Evolutionary conservation across 2,113 vertebrate genomes (phyloP), one percentile per base, ranked within the genome.

Genomic region (Cervus canadensis): DNA sequence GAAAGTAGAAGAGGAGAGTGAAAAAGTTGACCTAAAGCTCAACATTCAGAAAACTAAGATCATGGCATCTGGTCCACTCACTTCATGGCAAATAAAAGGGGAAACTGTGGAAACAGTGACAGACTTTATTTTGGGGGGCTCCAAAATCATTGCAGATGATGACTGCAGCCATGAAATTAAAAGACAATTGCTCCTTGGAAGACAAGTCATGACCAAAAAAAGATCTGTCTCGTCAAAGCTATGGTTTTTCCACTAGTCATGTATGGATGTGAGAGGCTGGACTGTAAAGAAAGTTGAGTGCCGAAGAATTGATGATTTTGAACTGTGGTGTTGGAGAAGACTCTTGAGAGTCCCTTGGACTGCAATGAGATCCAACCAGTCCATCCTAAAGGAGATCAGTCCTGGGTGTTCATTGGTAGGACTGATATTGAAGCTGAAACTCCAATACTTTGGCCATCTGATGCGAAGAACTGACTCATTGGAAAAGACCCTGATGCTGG

Each of bases 241-340:
- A 67, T 67, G 62, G 33, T 19, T 67, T 67, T n/a, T 67, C 33
- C 16, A n/a, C 16, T n/a, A n/a, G 62, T 67, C 62, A n/a, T 67
- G 17, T 64, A n/a, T 67, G 62, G 7, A n/a, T 19, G 8, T 67
- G 16, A 67, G 17, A 67, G 33, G 33, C 1, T n/a, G 62, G 3
- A 2, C 33, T 67, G 4, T 67, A 67, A n/a, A n/a, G 33, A 67
- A 67, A n/a, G 17, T 33, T 67, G 33, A 67, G 62, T 0, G 0
- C 62, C 4, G 3, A n/a, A 2, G 1, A 19, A 19, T n/a, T 67
- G 16, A 67, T 67, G 7, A 3, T 67, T 67, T 67, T 67, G 33
- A 67, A 19, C 62, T n/a, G 33, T n/a, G 33, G 62, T 67, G 33
- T 67, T 67, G 62, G 62, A 19, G 62, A 67, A 67, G 62, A 67